A percentile compares a stretch with the other conserved stretches of the same genome.
Conservation (phyloP, 1,140 invertebrate genomes). For the Drosophila lowei region DNA sequence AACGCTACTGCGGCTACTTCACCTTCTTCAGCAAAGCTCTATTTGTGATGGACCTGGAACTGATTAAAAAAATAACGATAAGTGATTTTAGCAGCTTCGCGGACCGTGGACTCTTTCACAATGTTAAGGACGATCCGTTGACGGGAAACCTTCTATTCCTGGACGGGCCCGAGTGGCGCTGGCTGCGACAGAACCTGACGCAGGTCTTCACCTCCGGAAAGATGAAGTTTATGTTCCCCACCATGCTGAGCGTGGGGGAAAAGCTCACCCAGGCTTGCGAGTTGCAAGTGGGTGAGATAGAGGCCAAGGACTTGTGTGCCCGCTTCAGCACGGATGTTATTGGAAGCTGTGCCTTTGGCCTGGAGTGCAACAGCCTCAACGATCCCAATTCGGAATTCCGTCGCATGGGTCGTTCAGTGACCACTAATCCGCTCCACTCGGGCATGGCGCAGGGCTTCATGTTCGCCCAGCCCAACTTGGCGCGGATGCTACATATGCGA, state of each 20-base stretch:
- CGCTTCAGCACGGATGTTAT: constrained; percentile 87
- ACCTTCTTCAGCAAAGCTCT: constrained; percentile 57
- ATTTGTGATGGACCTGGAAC: constrained; percentile 69
- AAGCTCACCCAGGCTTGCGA: constrained; percentile 30
- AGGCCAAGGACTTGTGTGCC: constrained; percentile 83
- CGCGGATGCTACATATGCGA: constrained; percentile 36
- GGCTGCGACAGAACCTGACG: constrained; percentile 85
- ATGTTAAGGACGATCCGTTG: constrained; percentile 84
- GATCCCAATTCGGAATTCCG: constrained; percentile 84
- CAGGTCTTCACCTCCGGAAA: constrained; percentile 87
- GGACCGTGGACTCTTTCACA: constrained; percentile 83
- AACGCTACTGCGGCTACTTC: constrained; percentile 61
- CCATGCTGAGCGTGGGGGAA: constrained; percentile 83
- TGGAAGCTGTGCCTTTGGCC: constrained; percentile 85
- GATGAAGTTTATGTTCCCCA: constrained; percentile 85
- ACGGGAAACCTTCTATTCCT: constrained; percentile 84
- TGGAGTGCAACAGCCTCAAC: constrained; percentile 84
- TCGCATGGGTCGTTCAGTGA: constrained; percentile 46
- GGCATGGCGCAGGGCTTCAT: constrained; percentile 40
- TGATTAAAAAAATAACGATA: constrained; percentile 84
- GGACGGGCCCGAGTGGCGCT: constrained; percentile 85
- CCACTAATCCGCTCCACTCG: constrained; percentile 22
- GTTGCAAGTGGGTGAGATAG: constrained; percentile 39
- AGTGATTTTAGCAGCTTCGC: constrained; percentile 85
- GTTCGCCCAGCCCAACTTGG: constrained; percentile 40